Conservation (phyloP, 2,113 vertebrate species). For the Strix aluco region DNA sequence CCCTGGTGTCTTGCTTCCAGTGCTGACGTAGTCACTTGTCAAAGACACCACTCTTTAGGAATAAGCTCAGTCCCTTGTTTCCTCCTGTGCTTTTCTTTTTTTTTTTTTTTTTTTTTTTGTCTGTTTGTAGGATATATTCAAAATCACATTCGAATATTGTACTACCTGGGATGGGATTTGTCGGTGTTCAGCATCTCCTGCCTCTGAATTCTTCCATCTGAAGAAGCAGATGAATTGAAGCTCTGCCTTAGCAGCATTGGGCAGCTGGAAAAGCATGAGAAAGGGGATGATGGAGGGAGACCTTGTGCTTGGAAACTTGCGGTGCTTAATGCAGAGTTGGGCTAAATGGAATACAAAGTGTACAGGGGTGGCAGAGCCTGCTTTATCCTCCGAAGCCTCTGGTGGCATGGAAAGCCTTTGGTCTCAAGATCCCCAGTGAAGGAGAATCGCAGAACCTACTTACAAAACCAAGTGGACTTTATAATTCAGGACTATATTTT, state of each 20-base stretch:
- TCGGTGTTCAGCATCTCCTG: background rate
- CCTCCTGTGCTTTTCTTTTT: background rate
- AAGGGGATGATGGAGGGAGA: background rate
- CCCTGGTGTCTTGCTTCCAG: background rate
- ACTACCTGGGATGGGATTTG: background rate
- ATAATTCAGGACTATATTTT: background rate
- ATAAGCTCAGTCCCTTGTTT: background rate
- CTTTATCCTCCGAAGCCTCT: background rate
- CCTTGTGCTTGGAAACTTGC: background rate
- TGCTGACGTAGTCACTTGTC: background rate
- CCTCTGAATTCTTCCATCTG: background rate
- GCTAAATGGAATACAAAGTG: background rate
- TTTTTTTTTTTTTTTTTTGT: background rate
- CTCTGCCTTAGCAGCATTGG: background rate
- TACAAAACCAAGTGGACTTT: background rate
- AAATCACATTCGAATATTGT: rapidly evolving
- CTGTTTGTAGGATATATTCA: background rate
- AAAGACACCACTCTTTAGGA: background rate
- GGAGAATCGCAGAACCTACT: background rate
- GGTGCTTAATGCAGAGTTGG: background rate
- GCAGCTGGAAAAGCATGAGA: background rate
- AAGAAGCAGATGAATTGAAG: background rate
- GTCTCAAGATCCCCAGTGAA: background rate
- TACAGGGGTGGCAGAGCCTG: background rate
- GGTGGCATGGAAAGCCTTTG: background rate